Evolutionary conservation across 2,888 invertebrate genomes (phyloP), one percentile per base, ranked within the genome.

Genomic region (Gibbula magus): DNA sequence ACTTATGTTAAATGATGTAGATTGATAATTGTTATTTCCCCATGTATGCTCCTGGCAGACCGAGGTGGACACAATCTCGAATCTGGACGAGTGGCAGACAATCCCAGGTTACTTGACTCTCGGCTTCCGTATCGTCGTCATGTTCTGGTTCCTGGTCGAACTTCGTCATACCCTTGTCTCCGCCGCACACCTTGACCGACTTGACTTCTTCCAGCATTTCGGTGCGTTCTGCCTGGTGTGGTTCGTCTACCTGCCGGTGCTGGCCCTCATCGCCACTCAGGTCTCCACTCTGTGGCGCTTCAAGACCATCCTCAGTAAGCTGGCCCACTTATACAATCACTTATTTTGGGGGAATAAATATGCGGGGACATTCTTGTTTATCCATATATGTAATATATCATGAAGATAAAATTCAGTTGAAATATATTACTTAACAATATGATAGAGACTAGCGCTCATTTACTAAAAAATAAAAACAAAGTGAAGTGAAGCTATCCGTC

Each of bases 181-280:
- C 87, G 96, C 96, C 91, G 96, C 96, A 91, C 96, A 96, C 91
- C 95, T 95, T 79, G 95, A 96, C 88, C 97, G 98, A 92, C 94
- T 98, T 52, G 96, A 98, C 92, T 99, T 99, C 93, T 95, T 99
- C 79, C 95, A 98, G 75, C 99, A 99, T 93, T 97, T 99, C 93
- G 99, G 98, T 78, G 99, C 99, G 18, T 98, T 98, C 20, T 98
- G 98, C 91, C 94, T 99, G 54, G 99, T 99, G 16, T 99, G 99
- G 99, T 98, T 99, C 92, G 97, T 98, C 87, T 99, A 99, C 93
- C 94, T 99, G 90, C 98, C 99, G 16, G 96, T 98, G 82, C 96
- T 99, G 85, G 98, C 98, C 79, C 95, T 99, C 78, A 96, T 99
- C 87, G 97, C 98, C 16, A 94, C 98, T 78, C 97, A 98, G 94